Percentiles rank a stretch among this genome's conserved stretches.
These are phyloP conservation scores for Eurystomus gularis DNA, from an alignment of 2,113 vertebrate species.

Conservation along the genomic window DNA sequence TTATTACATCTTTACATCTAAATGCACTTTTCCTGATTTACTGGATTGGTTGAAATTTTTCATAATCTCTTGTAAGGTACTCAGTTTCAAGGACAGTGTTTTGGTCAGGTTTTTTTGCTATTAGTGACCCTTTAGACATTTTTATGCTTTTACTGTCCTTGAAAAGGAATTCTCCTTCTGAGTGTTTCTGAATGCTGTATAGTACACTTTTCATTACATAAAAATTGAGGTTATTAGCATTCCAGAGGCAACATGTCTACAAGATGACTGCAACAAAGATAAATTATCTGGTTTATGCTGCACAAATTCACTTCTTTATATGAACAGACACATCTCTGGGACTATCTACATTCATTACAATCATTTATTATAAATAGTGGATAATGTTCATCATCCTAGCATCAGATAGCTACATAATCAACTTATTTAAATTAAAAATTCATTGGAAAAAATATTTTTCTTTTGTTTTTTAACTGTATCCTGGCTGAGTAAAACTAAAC, in stretches of 20 bases:
- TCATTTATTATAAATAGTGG: neutral
- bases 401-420: neutral
- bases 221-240: conserved; percentile 3
- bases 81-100: neutral
- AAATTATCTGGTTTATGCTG: neutral
- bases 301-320: neutral
- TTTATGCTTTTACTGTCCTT: neutral
- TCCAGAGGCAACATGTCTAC: neutral
- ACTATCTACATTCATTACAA: neutral
- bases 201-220: neutral
- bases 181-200: neutral
- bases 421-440: conserved; percentile 6
- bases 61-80: neutral
- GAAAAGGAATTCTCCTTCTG: neutral
- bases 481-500: neutral
- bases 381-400: neutral
- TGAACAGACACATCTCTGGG: neutral
- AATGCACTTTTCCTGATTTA: neutral
- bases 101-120: neutral
- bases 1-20: neutral
- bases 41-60: neutral
- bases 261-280: neutral
- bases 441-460: neutral
- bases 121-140: neutral
- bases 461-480: neutral